A percentile compares a stretch with the other conserved stretches of the same genome.
Conservation (phyloP, 1,140 invertebrate species). For the Bombus cullumanus region DNA sequence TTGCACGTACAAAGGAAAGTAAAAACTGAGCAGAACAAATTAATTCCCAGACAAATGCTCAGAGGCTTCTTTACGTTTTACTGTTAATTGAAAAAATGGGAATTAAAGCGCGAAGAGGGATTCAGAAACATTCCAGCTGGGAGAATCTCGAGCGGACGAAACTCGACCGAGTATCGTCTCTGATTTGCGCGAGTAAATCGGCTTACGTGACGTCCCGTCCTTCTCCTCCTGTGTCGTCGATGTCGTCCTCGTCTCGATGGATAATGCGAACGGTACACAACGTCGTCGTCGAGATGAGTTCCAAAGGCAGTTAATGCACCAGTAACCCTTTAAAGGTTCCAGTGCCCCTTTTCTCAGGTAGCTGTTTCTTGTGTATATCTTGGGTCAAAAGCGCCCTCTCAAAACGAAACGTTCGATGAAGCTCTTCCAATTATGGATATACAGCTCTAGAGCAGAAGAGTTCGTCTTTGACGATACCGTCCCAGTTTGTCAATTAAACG, state of each 20-base stretch:
- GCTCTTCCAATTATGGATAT: conserved; percentile 59
- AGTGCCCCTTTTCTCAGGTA: conserved; percentile 47
- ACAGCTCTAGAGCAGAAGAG: background rate
- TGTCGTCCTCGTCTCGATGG: conserved; percentile 35
- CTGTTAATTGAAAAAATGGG: background rate
- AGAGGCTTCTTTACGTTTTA: background rate
- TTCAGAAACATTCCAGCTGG: background rate
- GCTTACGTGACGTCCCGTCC: conserved; percentile 48
- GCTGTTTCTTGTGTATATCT: conserved; percentile 36
- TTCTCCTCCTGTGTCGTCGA: background rate
- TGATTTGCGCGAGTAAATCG: conserved; percentile 65
- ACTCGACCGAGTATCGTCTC: conserved; percentile 14
- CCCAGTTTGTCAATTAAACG: conserved; percentile 56
- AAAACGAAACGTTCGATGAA: conserved; percentile 25
- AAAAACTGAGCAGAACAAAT: too few species aligned
- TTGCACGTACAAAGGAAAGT: too few species aligned
- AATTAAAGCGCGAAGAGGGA: background rate
- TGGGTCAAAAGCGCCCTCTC: conserved; percentile 18
- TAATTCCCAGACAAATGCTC: too few species aligned
- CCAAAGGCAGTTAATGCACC: conserved; percentile 58
- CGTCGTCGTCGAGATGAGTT: conserved; percentile 44
- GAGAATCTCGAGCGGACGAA: background rate
- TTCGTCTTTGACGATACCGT: conserved; percentile 51
- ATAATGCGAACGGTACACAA: conserved; percentile 55
- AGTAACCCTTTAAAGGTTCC: conserved; percentile 46